phyloP scores from a whole-genome alignment of 2,888 invertebrate species.

The Tenthredo amoena region DNA sequence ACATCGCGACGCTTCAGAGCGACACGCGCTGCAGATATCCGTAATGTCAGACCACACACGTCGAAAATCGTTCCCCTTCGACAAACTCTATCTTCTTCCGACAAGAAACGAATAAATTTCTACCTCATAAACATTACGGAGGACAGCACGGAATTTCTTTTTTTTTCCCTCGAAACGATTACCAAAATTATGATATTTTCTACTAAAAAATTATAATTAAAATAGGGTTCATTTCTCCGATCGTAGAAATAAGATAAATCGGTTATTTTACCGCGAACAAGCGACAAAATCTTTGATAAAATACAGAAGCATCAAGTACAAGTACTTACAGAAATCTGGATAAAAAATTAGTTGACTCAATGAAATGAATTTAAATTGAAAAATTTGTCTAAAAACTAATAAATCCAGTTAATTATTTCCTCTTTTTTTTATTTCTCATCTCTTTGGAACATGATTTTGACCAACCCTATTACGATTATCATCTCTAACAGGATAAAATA shows the following conservation, averaged over 20 bases:
- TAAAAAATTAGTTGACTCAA: too few species aligned
- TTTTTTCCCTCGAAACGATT: neutral
- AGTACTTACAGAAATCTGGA: too few species aligned
- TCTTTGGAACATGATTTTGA: neutral
- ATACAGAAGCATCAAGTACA: too few species aligned
- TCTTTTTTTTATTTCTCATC: neutral
- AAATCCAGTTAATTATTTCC: neutral
- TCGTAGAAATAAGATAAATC: too few species aligned
- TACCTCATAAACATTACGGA: neutral
- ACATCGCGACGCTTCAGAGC: neutral
- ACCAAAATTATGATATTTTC: neutral
- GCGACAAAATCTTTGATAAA: too few species aligned
- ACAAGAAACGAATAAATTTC: neutral
- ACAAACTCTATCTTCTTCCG: neutral
- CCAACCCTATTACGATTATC: neutral
- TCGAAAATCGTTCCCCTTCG: neutral
- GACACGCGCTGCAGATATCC: slow-evolving; percentile 26
- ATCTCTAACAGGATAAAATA: neutral
- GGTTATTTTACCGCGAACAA: too few species aligned
- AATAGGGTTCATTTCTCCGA: too few species aligned
- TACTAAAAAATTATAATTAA: too few species aligned
- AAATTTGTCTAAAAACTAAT: neutral
- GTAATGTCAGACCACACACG: slow-evolving; percentile 32
- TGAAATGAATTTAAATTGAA: neutral
- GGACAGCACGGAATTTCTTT: neutral